A percentile compares a stretch with the other conserved stretches of the same genome.
Conservation (phyloP, 1,140 invertebrate species). For the Paraescarpia echinospica region DNA sequence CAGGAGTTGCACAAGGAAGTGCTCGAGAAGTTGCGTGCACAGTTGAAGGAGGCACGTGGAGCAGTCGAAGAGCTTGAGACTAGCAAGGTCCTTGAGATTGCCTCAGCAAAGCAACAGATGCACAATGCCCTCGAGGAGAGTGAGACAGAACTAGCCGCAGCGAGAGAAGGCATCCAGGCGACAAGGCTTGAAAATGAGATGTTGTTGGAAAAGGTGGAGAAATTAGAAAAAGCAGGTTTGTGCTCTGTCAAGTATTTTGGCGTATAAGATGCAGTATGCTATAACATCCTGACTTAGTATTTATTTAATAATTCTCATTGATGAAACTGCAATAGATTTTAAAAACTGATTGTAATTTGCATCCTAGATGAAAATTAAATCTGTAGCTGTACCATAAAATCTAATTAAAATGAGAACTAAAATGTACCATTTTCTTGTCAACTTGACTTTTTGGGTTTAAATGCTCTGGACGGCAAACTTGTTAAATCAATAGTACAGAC, state of each 20-base stretch:
- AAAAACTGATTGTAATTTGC: too few species aligned
- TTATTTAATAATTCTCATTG: not conserved
- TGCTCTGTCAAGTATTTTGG: not conserved
- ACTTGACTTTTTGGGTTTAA: too few species aligned
- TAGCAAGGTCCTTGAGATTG: slow-evolving; percentile 48
- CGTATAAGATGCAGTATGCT: not conserved
- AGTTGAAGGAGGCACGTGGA: slow-evolving; percentile 48
- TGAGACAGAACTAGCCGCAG: slow-evolving; percentile 59
- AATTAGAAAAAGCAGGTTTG: slow-evolving; percentile 46
- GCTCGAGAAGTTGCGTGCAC: slow-evolving; percentile 42
- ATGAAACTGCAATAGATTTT: too few species aligned
- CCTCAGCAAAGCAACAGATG: slow-evolving; percentile 44
- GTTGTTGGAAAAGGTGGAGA: slow-evolving; percentile 58
- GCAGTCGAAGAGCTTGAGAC: slow-evolving; percentile 52
- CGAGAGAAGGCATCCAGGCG: slow-evolving; percentile 16
- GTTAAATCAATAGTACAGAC: too few species aligned
- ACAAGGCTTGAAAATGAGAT: slow-evolving; percentile 31
- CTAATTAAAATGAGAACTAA: too few species aligned
- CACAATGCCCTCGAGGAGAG: slow-evolving; percentile 63
- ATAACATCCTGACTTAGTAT: not conserved
- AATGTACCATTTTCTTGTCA: too few species aligned
- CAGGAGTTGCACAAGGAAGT: slow-evolving; percentile 17
- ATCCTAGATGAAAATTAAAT: too few species aligned
- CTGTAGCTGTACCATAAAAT: too few species aligned
- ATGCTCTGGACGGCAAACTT: too few species aligned